phyloP scores from a whole-genome alignment of 2,797 vertebrate genomes.

The Smutsia gigantea region DNA sequence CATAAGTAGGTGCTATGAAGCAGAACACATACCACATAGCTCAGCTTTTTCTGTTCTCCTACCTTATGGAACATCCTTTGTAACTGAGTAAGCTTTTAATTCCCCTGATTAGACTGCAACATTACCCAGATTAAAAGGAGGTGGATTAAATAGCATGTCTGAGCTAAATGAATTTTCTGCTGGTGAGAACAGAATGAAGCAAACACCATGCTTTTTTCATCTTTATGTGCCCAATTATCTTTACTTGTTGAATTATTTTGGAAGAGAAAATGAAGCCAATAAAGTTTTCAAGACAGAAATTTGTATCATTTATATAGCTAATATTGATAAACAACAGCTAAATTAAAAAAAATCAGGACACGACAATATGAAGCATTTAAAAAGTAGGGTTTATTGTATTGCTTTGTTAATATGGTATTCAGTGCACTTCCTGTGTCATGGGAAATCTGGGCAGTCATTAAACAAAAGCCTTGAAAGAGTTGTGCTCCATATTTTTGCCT shows the following conservation, averaged over 20 bases:
- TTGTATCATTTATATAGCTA: constrained; percentile 25
- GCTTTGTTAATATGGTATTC: neutral
- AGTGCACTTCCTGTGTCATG: neutral
- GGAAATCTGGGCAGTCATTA: neutral
- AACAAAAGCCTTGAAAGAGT: neutral
- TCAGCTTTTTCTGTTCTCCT: neutral
- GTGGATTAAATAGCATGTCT: constrained; percentile 49
- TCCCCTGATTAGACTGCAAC: constrained; percentile 43
- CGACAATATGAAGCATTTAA: neutral
- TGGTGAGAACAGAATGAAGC: constrained; percentile 66
- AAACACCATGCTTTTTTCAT: constrained; percentile 50
- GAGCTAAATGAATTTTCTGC: constrained; percentile 63
- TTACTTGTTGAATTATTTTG: constrained; percentile 71
- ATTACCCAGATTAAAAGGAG: constrained; percentile 67
- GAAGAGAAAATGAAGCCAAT: constrained; percentile 63
- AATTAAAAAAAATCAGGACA: constrained; percentile 53
- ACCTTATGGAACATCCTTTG: constrained; percentile 7
- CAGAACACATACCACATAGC: neutral
- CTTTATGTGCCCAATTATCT: constrained; percentile 69
- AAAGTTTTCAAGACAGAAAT: constrained; percentile 65
- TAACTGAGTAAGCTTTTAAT: constrained; percentile 61
- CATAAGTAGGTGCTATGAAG: neutral
- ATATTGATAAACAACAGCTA: constrained; percentile 48
- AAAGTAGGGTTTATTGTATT: neutral
- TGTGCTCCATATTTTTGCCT: neutral